Conservation (phyloP, 2,888 invertebrate genomes). For the Automeris io region DNA sequence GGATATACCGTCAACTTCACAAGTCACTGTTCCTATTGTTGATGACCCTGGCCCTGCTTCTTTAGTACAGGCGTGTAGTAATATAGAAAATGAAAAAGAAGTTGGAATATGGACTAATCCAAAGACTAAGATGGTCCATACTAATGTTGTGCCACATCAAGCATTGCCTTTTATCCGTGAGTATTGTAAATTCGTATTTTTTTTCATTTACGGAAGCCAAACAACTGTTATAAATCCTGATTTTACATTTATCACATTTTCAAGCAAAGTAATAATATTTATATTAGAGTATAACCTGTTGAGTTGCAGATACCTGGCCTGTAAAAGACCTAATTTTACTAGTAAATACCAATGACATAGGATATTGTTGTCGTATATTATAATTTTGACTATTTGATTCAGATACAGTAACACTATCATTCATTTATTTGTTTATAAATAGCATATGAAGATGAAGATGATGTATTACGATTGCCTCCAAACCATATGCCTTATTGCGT, state of each 20-base stretch:
- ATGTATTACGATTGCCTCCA: constrained; percentile 52
- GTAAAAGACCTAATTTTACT: too few species aligned
- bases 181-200: too few species aligned
- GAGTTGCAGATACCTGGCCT: too few species aligned
- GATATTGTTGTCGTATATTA: too few species aligned
- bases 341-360: too few species aligned
- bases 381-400: too few species aligned
- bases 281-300: too few species aligned
- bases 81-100: constrained; percentile 68
- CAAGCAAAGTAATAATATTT: too few species aligned
- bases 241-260: too few species aligned
- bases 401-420: too few species aligned
- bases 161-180: constrained; percentile 66
- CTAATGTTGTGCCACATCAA: constrained; percentile 63
- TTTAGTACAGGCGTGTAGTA: constrained; percentile 56
- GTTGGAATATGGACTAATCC: constrained; percentile 72
- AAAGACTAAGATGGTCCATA: constrained; percentile 69
- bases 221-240: too few species aligned
- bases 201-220: too few species aligned
- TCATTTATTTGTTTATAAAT: constrained; percentile 19
- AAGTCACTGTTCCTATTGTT: constrained; percentile 37
- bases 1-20: constrained; percentile 69
- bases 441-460: constrained; percentile 81
- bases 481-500: constrained; percentile 67
- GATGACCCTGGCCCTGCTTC: constrained; percentile 64